Conservation (phyloP, 2,888 invertebrate species). For the Noctua janthe region DNA sequence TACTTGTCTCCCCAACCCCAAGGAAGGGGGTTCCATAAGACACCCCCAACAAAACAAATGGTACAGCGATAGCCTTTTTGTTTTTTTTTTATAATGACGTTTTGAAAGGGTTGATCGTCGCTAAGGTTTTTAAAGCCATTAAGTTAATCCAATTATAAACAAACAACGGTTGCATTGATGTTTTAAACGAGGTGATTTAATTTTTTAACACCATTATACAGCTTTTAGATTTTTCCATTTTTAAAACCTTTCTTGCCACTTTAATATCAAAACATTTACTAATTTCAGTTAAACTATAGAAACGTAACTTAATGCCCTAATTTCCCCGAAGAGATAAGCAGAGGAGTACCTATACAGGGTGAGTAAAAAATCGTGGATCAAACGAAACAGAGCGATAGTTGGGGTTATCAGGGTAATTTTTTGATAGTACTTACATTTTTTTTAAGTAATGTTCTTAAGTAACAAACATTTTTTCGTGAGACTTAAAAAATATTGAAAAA, state of each 20-base stretch:
- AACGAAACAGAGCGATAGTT: no score
- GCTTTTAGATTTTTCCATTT: neutral
- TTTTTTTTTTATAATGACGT: conserved; percentile 49
- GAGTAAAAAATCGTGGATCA: no score
- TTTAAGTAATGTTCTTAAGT: no score
- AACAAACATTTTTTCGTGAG: no score
- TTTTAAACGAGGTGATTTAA: conserved; percentile 31
- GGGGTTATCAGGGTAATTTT: no score
- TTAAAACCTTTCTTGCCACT: neutral
- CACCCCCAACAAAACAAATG: conserved; percentile 47
- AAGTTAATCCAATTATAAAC: conserved; percentile 50
- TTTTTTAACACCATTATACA: neutral
- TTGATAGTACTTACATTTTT: no score
- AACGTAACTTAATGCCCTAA: neutral
- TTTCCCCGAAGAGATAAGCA: neutral
- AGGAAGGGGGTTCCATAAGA: conserved; percentile 22
- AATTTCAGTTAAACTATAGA: neutral
- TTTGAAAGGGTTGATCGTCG: conserved; percentile 46
- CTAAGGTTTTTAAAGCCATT: conserved; percentile 23
- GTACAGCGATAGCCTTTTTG: conserved; percentile 41
- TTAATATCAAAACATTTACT: neutral
- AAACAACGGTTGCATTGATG: conserved; percentile 41
- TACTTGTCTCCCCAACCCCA: conserved; percentile 20
- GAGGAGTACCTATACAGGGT: neutral
- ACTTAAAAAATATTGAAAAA: no score